Percentiles rank a stretch among this genome's conserved stretches.
Conservation (phyloP, 2,888 invertebrate genomes). For the Danaus chrysippus region DNA sequence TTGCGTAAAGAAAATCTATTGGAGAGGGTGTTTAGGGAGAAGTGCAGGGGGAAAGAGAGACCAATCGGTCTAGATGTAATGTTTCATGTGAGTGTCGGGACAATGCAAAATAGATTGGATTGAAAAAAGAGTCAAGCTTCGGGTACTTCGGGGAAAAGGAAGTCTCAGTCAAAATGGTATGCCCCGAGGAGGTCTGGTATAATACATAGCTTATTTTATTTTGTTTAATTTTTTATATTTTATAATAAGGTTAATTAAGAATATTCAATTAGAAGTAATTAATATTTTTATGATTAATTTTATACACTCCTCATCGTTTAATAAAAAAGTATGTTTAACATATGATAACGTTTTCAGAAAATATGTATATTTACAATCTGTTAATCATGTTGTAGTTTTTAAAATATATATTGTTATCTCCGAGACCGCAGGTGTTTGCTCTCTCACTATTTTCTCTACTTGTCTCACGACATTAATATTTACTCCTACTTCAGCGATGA, state of each 20-base stretch:
- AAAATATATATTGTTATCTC: too few relatives aligned
- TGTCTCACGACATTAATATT: slow-evolving; percentile 31
- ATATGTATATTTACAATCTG: too few relatives aligned
- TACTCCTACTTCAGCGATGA: slow-evolving; percentile 26
- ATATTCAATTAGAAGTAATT: too few relatives aligned
- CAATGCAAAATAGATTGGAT: slow-evolving; percentile 80
- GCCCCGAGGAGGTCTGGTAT: slow-evolving; percentile 43
- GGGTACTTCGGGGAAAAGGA: slow-evolving; percentile 60
- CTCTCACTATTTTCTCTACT: slow-evolving; percentile 14
- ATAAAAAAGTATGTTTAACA: too few relatives aligned
- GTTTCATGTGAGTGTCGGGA: slow-evolving; percentile 74
- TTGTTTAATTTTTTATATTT: background rate
- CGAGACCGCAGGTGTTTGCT: background rate
- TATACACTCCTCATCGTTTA: too few relatives aligned
- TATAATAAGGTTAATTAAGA: background rate
- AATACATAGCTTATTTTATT: slow-evolving; percentile 8
- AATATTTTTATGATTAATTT: too few relatives aligned
- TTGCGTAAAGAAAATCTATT: slow-evolving; percentile 78
- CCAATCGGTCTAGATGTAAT: slow-evolving; percentile 67
- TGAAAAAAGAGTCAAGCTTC: slow-evolving; percentile 75
- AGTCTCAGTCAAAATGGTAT: slow-evolving; percentile 58
- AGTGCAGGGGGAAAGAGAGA: slow-evolving; percentile 56
- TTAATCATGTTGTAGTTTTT: too few relatives aligned
- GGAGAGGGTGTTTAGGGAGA: slow-evolving; percentile 66
- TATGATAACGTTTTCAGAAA: too few relatives aligned